phyloP scores from a whole-genome alignment of 2,113 vertebrate genomes.

The Myrmecobius fasciatus region DNA sequence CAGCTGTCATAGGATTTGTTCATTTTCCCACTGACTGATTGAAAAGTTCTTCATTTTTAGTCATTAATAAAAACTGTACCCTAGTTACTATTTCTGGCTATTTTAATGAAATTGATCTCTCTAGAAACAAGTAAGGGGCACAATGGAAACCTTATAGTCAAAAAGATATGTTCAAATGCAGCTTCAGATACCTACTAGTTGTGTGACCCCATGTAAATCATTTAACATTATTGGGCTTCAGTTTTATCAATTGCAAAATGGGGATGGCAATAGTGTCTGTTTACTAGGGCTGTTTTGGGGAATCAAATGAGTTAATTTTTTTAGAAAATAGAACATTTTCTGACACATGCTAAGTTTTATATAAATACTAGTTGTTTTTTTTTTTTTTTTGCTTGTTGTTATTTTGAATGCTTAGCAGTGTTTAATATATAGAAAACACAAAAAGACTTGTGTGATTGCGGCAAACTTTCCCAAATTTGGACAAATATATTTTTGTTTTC shows the following conservation, averaged over 20 bases:
- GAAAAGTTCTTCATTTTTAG: neutral
- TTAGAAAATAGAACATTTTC: neutral
- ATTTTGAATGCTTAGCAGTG: neutral
- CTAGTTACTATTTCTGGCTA: neutral
- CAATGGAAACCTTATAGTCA: neutral
- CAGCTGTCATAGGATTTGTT: neutral
- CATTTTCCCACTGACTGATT: neutral
- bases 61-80: neutral
- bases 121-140: neutral
- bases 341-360: neutral
- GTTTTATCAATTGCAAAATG: neutral
- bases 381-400: neutral
- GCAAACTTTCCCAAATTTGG: neutral
- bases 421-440: neutral
- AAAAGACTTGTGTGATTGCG: neutral
- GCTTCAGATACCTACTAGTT: neutral
- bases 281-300: neutral
- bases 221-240: neutral
- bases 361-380: neutral
- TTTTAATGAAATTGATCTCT: neutral
- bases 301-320: neutral
- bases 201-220: neutral
- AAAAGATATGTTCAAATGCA: neutral
- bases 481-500: neutral
- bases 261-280: neutral